These are phyloP conservation scores for Gulo gulo DNA, from an alignment of 2,113 vertebrate genomes.

Conservation along the genomic window DNA sequence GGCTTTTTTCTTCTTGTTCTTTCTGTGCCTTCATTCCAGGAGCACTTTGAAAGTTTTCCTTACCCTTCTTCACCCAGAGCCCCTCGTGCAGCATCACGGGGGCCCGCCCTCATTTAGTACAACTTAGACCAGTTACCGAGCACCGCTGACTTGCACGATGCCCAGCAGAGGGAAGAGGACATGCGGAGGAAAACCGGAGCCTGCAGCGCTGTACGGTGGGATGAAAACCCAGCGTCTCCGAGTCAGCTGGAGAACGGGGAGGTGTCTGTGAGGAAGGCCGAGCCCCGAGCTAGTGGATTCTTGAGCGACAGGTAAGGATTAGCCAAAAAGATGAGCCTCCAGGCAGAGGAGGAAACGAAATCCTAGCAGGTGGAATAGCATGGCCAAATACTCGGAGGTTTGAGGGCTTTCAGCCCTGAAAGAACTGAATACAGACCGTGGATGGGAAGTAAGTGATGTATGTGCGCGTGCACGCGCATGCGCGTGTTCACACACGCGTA, in stretches of 20 bases:
- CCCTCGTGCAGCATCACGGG: neutral
- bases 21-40: neutral
- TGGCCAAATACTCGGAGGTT: neutral
- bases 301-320: neutral
- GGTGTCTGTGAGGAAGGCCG: neutral
- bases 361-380: neutral
- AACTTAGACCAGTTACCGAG: neutral
- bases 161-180: constrained; percentile 54
- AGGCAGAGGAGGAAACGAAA: neutral
- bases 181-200: neutral
- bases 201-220: neutral
- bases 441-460: neutral
- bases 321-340: neutral
- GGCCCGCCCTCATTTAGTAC: neutral
- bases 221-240: neutral
- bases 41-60: neutral
- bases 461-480: neutral
- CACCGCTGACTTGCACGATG: constrained; percentile 14
- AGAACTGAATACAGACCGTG: neutral
- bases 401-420: neutral
- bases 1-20: neutral
- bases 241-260: neutral
- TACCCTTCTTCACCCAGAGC: neutral
- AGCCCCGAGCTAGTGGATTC: neutral
- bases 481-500: neutral